Conservation (phyloP, 53 echinoderm and acorn worm genomes). For the Patiria pectinifera region DNA sequence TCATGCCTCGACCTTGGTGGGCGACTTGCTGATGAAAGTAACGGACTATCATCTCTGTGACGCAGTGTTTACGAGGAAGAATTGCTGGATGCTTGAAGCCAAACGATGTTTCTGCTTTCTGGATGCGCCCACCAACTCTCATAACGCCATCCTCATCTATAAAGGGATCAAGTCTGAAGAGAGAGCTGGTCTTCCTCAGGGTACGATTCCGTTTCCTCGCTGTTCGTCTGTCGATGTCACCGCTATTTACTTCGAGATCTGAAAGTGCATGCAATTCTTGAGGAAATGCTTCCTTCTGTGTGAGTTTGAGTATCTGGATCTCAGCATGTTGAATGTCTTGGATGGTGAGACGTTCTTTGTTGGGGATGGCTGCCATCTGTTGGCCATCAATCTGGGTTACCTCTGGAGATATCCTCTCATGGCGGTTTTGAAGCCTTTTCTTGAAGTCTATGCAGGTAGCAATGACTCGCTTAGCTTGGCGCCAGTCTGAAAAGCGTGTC, state of each 20-base stretch:
- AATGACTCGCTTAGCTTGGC: neutral
- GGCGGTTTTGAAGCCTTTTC: neutral
- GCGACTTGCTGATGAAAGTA: conserved; percentile 14
- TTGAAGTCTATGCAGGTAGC: neutral
- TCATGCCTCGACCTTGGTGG: conserved; percentile 61
- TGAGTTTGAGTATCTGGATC: conserved; percentile 11
- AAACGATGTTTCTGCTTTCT: neutral
- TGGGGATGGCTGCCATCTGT: neutral
- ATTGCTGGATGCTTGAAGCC: conserved; percentile 26
- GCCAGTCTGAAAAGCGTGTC: conserved; percentile 25
- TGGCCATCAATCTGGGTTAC: too few species aligned
- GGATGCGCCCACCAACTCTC: conserved; percentile 49
- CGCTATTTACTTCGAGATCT: neutral
- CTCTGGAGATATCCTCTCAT: too few species aligned
- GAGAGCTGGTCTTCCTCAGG: neutral
- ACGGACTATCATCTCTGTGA: conserved; percentile 31
- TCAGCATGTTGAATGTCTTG: conserved; percentile 17
- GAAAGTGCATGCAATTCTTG: neutral
- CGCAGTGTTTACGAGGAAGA: conserved; percentile 20
- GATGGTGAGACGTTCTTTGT: neutral
- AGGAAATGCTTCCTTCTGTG: too few species aligned
- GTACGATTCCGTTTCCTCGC: neutral
- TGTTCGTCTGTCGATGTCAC: neutral
- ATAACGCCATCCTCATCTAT: conserved; percentile 23
- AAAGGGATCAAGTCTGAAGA: conserved; percentile 7